Percentiles rank a stretch among this genome's conserved stretches.
These are phyloP conservation scores for Formicarius rufipectus DNA, from an alignment of 2,113 vertebrate genomes.

Conservation along the genomic window DNA sequence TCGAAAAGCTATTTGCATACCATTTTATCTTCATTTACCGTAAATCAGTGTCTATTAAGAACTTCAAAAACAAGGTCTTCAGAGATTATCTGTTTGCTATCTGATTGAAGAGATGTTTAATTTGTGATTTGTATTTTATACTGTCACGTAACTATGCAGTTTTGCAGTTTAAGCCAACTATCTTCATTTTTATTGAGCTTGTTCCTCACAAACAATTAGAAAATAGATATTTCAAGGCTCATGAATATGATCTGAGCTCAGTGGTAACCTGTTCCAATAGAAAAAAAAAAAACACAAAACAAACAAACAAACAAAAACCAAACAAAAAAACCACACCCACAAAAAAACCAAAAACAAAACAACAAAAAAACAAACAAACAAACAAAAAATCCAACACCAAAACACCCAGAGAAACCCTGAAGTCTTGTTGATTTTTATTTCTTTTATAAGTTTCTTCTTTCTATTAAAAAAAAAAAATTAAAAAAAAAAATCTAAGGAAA, in stretches of 20 bases:
- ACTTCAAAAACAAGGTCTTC: background rate
- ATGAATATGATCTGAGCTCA: background rate
- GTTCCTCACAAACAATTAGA: background rate
- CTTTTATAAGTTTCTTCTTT: background rate
- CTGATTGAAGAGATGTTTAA: background rate
- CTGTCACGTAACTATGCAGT: background rate
- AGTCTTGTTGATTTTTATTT: background rate
- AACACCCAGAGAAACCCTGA: background rate
- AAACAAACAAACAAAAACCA: no score
- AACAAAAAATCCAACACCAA: no score
- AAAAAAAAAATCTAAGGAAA: background rate
- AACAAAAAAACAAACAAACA: no score
- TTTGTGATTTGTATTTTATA: background rate
- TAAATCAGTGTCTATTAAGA: background rate
- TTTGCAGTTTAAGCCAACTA: background rate
- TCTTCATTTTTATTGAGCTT: background rate
- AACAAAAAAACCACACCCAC: no score
- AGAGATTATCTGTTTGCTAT: background rate
- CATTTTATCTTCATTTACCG: background rate
- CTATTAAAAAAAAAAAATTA: background rate
- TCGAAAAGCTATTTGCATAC: background rate
- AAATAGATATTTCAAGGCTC: background rate
- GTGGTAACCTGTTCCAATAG: background rate
- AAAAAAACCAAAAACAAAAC: no score
- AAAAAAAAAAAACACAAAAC: background rate